These are phyloP conservation scores for Neuroterus valhalla DNA, from an alignment of 1,140 invertebrate genomes.

Conservation along the genomic window DNA sequence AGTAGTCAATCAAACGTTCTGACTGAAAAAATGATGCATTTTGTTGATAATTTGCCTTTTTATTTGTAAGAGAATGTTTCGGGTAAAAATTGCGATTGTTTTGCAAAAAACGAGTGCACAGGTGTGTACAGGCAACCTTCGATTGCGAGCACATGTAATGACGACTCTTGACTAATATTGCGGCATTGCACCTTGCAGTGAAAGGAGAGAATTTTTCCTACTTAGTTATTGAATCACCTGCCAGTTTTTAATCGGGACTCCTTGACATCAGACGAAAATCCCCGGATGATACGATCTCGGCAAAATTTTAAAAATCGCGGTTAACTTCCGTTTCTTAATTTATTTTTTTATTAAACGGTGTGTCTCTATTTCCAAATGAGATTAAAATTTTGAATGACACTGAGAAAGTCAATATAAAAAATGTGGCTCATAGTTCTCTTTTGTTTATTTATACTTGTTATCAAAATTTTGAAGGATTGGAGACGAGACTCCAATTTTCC, in stretches of 20 bases:
- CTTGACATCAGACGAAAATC: neutral
- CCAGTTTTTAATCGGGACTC: neutral
- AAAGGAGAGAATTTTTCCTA: conserved; percentile 9
- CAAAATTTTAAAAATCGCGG: too few species aligned
- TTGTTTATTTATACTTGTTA: conserved; percentile 38
- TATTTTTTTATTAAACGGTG: neutral
- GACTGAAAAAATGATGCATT: too few species aligned
- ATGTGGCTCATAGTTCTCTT: conserved; percentile 47
- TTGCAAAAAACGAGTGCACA: too few species aligned
- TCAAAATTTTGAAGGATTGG: conserved; percentile 49
- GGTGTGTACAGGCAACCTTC: too few species aligned
- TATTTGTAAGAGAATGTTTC: too few species aligned
- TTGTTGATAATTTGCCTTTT: too few species aligned
- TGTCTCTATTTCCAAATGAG: neutral
- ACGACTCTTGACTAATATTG: conserved; percentile 24
- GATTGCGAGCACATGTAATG: conserved; percentile 1
- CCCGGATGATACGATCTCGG: neutral
- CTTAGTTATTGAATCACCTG: neutral
- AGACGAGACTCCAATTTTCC: conserved; percentile 49
- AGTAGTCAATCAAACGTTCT: too few species aligned
- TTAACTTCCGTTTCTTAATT: neutral
- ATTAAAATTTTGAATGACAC: neutral
- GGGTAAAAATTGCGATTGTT: too few species aligned
- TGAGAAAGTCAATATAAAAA: neutral
- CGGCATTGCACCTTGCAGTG: neutral